Evolutionary conservation across 2,113 vertebrate species (phyloP), one percentile per base, ranked within the genome.

Genomic region (Eurystomus gularis): DNA sequence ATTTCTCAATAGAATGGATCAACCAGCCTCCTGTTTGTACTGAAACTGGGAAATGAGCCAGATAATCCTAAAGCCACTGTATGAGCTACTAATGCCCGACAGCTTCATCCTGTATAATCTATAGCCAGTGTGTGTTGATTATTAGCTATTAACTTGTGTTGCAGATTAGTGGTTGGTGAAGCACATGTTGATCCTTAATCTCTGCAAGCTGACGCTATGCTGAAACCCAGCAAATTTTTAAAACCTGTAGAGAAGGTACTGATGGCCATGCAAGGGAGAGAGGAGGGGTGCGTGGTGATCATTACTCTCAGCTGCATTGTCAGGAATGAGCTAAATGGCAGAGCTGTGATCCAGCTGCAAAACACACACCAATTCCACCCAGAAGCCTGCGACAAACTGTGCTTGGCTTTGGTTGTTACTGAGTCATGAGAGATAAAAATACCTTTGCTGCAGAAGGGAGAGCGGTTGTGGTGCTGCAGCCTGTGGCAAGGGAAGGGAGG

Each of bases 341-440:
- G 46, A 21, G 6, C 55, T 44, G 52, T 29, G 72, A 86, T 88
- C 69, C 91, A 90, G 95, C 96, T 85, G 95, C 93, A 87, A 17
- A 76, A 76, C 73, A 21, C 60, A 55, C 55, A 72, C 61, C 66
- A 28, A 11, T 93, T 91, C 86, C 84, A 61, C 75, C 10, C 91
- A 85, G 89, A 82, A 95, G 73, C 61, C 80, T 91, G 94, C 86
- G 65, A 95, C 90, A 96, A 89, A 54, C 78, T 70, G 31, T 76
- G 89, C 73, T 79, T 64, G 86, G 88, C 87, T 92, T 68, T 62
- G 72, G 80, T 78, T 93, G 82, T 70, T 94, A 95, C 80, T 94
- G 96, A 96, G 77, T 96, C 90, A 86, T 77, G 95, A 88, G 88
- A 86, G 95, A 92, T 96, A 96, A 95, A 97, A 96, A 96, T 96